These are phyloP conservation scores for Teleogryllus occipitalis DNA, from an alignment of 1,140 invertebrate genomes.

Conservation along the genomic window DNA sequence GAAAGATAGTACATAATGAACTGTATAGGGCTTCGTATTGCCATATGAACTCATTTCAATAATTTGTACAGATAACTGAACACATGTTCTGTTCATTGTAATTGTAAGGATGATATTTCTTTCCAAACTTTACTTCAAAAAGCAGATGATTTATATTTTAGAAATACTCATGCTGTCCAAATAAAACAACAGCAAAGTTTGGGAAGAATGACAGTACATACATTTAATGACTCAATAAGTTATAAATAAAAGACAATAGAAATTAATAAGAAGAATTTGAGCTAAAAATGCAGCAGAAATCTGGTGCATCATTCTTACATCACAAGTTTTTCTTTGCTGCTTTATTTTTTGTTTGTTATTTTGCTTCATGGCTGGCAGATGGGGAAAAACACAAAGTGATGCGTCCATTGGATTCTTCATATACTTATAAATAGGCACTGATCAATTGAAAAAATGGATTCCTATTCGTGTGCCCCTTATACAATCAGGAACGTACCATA, in stretches of 20 bases:
- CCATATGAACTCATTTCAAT: constrained; percentile 7
- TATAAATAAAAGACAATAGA: not conserved
- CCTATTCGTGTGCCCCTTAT: not conserved
- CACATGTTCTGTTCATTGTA: not conserved
- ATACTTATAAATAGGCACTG: not conserved
- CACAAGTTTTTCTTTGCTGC: not conserved
- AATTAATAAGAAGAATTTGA: not conserved
- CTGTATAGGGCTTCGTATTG: constrained; percentile 13
- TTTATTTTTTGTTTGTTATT: not conserved
- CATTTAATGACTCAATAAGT: not conserved
- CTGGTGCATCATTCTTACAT: not conserved
- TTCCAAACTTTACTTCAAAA: not conserved
- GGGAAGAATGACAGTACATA: not conserved
- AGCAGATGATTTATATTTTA: not conserved
- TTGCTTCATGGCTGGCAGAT: not conserved
- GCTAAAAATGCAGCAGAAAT: not conserved
- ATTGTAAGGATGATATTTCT: not conserved
- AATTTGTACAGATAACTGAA: not conserved
- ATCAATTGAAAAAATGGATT: not conserved
- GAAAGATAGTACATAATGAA: constrained; percentile 8
- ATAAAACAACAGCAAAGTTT: not conserved
- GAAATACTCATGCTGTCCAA: not conserved
- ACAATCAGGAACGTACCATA: not conserved
- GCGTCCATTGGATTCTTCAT: not conserved
- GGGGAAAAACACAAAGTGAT: not conserved